A percentile compares a stretch with the other conserved stretches of the same genome.
Evolutionary conservation across 2,888 invertebrate species (phyloP).

Genomic region (Osmoderma eremita): DNA sequence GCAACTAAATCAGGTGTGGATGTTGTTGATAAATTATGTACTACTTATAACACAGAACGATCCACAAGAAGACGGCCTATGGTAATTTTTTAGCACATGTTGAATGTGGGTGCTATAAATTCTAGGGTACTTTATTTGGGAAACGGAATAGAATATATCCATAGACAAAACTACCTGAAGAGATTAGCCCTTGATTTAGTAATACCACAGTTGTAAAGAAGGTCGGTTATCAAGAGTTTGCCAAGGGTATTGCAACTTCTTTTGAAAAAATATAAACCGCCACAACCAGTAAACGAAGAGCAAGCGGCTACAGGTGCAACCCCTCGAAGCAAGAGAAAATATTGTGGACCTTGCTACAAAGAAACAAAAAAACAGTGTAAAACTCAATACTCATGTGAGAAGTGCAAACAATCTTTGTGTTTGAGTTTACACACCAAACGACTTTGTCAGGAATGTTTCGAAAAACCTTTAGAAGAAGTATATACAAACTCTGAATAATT

Average conservation of each 20-base stretch:
- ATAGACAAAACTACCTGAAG: slow-evolving; percentile 21
- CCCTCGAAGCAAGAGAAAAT: slow-evolving; percentile 11
- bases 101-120: slow-evolving; percentile 33
- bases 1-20: slow-evolving; percentile 41
- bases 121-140: background rate
- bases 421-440: slow-evolving; percentile 11
- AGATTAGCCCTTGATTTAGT: slow-evolving; percentile 23
- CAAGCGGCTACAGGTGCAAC: background rate
- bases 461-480: background rate
- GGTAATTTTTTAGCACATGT: slow-evolving; percentile 39
- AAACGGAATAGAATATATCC: slow-evolving; percentile 3
- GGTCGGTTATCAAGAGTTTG: slow-evolving; percentile 18
- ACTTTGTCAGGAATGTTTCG: slow-evolving; percentile 7
- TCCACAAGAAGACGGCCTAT: slow-evolving; percentile 43
- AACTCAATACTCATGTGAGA: slow-evolving; percentile 25
- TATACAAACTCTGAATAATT: too few species aligned
- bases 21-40: slow-evolving; percentile 42
- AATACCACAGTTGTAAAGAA: slow-evolving; percentile 21
- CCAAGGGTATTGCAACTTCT: slow-evolving; percentile 18
- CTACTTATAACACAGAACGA: slow-evolving; percentile 36
- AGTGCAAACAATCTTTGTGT: slow-evolving; percentile 6
- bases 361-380: slow-evolving; percentile 18
- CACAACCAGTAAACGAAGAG: slow-evolving; percentile 8
- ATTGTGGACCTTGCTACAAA: slow-evolving; percentile 24
- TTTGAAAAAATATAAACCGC: slow-evolving; percentile 27